phyloP scores from a whole-genome alignment of 2,113 vertebrate species.

The Anoura caudifer region DNA sequence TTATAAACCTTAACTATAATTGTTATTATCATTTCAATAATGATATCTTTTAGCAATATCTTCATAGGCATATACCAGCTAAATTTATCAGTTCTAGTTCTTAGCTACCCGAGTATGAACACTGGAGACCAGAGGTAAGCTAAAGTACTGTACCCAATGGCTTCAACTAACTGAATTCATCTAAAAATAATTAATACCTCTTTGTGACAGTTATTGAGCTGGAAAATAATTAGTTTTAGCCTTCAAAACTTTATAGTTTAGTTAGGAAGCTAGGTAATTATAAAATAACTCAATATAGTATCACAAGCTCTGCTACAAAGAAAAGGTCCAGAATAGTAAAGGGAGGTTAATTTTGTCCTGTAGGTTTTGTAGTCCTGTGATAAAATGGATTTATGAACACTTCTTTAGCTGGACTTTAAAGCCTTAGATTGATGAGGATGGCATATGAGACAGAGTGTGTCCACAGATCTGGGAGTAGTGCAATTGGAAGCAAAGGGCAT shows the following conservation, averaged over 20 bases:
- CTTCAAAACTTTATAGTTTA: constrained; percentile 42
- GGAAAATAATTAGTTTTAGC: not conserved
- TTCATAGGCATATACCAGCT: not conserved
- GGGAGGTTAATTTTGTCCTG: not conserved
- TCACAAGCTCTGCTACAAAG: not conserved
- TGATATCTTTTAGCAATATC: not conserved
- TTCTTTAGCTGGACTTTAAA: constrained; percentile 27
- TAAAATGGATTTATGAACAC: constrained; percentile 37
- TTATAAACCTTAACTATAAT: not conserved
- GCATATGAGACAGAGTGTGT: not conserved
- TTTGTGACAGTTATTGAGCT: constrained; percentile 6
- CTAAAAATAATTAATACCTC: not conserved
- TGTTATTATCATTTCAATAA: not conserved
- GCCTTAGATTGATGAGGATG: not conserved
- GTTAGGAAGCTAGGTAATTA: constrained; percentile 26
- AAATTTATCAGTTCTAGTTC: not conserved
- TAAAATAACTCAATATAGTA: not conserved
- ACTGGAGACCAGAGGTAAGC: not conserved
- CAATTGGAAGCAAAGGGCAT: constrained; percentile 30
- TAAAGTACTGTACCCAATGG: not conserved
- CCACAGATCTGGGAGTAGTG: not conserved
- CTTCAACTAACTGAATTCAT: constrained; percentile 15
- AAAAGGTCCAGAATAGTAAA: not conserved
- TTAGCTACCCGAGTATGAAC: not conserved
- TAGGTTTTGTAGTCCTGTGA: not conserved